Base-by-base conservation (phyloP, 2,888 invertebrate genomes). In the Steromphala cineraria region DNA sequence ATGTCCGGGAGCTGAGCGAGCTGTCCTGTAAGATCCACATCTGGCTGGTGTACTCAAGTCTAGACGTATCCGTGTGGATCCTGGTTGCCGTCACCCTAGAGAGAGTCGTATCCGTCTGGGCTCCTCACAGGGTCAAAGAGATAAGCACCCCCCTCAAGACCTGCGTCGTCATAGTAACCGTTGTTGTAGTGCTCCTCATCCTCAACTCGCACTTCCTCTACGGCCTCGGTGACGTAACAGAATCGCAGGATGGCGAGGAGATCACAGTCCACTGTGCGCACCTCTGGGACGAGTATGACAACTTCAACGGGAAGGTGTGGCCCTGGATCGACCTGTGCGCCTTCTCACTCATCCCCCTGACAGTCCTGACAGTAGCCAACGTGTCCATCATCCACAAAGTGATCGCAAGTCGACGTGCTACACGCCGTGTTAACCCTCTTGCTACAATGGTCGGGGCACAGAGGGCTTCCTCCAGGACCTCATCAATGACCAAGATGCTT, bases 61-160 rank as follows among this genome's bases (percentile, higher is more conserved):
- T 90, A 0, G 88, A 91, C 78, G 85, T 88, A 36, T 90, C 90
- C 7, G 89, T 89, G 0, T 92, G 92, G 92, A 87, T 91, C 19
- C 83, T 92, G 17, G 89, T 90, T 53, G 87, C 87, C 19, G 89
- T 92, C 40, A 91, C 91, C 3, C 53, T 89, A 19, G 91, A 91
- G 75, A 81, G 91, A 19, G 87, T 89, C 1, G 78, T 91, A 1
- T 87, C 89, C 7, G 88, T 89, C 5, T 90, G 87, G 85, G 81
- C 84, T 75, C 91, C 91, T 2, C 85, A 89, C 81, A 82, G 76
- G 7, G 89, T 88, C 10, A 88, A 86, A 67, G 36, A 67, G 0
- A 78, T 83, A 21, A 90, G 88, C 78, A 89, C 87, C 1, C 81
- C 82, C 13, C 76, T 75, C 28, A 80, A 81, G 7, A 86, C 89